Conservation (phyloP, 2,797 vertebrate genomes). For the Leptodactylus fallax region DNA sequence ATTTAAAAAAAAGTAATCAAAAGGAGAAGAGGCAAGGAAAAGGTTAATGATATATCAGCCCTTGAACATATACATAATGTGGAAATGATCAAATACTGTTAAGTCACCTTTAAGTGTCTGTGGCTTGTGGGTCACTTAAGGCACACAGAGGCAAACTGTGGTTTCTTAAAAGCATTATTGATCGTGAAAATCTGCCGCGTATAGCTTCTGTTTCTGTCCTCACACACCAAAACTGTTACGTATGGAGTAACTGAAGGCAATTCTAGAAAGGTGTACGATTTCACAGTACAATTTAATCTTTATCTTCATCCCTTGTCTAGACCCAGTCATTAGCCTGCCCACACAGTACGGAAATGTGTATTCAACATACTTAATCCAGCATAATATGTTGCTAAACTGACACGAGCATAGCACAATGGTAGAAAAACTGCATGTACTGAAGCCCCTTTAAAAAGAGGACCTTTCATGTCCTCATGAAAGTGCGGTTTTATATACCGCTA, state of each 20-base stretch:
- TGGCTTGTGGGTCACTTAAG: not conserved
- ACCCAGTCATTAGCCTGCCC: slow-evolving; percentile 19
- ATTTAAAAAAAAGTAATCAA: too few relatives aligned
- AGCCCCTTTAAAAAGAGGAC: too few relatives aligned
- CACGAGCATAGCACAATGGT: not conserved
- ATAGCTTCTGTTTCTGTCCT: not conserved
- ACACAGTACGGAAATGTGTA: not conserved
- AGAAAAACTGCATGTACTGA: not conserved
- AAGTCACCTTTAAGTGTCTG: not conserved
- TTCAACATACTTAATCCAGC: not conserved
- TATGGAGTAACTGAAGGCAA: not conserved
- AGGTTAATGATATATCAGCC: not conserved
- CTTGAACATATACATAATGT: not conserved
- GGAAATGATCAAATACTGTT: not conserved
- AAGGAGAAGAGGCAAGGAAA: not conserved
- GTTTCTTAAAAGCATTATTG: slow-evolving; percentile 21
- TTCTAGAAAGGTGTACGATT: not conserved
- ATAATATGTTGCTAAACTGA: not conserved
- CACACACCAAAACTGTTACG: not conserved
- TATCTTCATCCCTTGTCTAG: not conserved
- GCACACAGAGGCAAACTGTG: not conserved
- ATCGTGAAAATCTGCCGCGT: slow-evolving; percentile 5
- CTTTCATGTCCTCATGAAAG: too few relatives aligned
- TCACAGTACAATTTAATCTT: not conserved
- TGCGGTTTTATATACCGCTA: too few relatives aligned